A percentile compares a stretch with the other conserved stretches of the same genome.
Evolutionary conservation across 1,140 invertebrate genomes (phyloP).

Genomic region (Drosophila ercepeae): DNA sequence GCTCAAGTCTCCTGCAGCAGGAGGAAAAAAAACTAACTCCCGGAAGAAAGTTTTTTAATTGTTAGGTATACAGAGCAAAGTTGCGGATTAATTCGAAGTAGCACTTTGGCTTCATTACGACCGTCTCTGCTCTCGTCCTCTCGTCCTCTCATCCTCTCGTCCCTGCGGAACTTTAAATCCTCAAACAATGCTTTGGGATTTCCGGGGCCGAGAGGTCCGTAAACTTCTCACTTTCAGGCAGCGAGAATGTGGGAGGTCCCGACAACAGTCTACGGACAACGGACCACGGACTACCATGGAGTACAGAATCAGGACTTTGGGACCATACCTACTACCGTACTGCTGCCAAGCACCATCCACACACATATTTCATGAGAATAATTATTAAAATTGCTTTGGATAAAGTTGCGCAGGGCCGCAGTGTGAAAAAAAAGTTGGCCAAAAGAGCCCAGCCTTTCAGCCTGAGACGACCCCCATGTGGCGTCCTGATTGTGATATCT

Average conservation of each 20-base stretch:
- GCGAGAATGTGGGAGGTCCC: slow-evolving; percentile 20
- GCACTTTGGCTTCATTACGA: slow-evolving; percentile 61
- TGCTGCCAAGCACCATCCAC: slow-evolving; percentile 34
- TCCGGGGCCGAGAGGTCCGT: slow-evolving; percentile 16
- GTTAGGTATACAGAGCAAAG: slow-evolving; percentile 53
- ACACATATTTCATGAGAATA: slow-evolving; percentile 75
- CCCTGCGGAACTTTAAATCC: slow-evolving; percentile 55
- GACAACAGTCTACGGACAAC: not conserved
- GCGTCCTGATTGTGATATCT: slow-evolving; percentile 35
- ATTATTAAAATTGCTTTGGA: slow-evolving; percentile 79
- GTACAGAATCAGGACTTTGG: not conserved
- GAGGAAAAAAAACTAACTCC: slow-evolving; percentile 30
- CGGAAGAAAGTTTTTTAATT: slow-evolving; percentile 52
- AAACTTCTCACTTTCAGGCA: slow-evolving; percentile 42
- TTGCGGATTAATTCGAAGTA: slow-evolving; percentile 59
- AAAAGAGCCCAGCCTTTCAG: slow-evolving; percentile 28
- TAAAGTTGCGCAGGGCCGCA: slow-evolving; percentile 46
- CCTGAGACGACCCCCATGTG: slow-evolving; percentile 46
- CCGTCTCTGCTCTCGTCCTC: slow-evolving; percentile 12
- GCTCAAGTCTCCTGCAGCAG: too few relatives aligned
- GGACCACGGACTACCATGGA: not conserved
- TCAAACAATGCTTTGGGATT: slow-evolving; percentile 57
- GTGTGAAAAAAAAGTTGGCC: slow-evolving; percentile 52
- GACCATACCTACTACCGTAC: not conserved
- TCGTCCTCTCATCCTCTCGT: too few relatives aligned